phyloP scores from a whole-genome alignment of 1,140 invertebrate genomes.

The Centruroides vittatus region DNA sequence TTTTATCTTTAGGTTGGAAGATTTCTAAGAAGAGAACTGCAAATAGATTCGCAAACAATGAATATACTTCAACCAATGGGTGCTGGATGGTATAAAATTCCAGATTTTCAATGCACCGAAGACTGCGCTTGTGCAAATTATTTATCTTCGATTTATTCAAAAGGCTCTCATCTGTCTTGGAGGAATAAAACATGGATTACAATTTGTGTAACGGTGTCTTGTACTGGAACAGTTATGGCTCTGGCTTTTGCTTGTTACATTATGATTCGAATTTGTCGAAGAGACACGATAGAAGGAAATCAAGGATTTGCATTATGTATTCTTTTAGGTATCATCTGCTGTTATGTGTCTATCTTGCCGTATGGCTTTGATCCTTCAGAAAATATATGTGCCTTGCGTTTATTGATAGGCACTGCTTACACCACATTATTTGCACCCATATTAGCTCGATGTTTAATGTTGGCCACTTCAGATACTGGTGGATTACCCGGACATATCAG shows the following conservation, averaged over 20 bases:
- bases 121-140: conserved; percentile 2
- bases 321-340: conserved; percentile 32
- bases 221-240: conserved; percentile 32
- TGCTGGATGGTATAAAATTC: conserved; percentile 12
- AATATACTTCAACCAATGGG: conserved; percentile 5
- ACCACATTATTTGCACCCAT: conserved; percentile 40
- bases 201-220: conserved; percentile 32
- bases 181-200: conserved; percentile 32
- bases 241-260: conserved; percentile 36
- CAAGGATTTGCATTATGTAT: conserved; percentile 37
- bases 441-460: conserved; percentile 39
- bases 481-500: conserved; percentile 45
- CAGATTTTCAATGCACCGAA: conserved; percentile 3
- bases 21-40: background rate
- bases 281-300: conserved; percentile 38
- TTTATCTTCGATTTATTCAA: background rate
- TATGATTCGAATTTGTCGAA: conserved; percentile 33
- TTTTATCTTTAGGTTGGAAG: conserved; percentile 5
- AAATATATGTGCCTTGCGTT: conserved; percentile 33
- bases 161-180: conserved; percentile 22
- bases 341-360: conserved; percentile 36
- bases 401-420: conserved; percentile 37
- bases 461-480: conserved; percentile 39
- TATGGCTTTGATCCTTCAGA: conserved; percentile 35
- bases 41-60: conserved; percentile 3